Percentiles rank a stretch among this genome's conserved stretches.
Evolutionary conservation across 1,140 invertebrate genomes (phyloP).

Genomic region (Drosophila azteca): DNA sequence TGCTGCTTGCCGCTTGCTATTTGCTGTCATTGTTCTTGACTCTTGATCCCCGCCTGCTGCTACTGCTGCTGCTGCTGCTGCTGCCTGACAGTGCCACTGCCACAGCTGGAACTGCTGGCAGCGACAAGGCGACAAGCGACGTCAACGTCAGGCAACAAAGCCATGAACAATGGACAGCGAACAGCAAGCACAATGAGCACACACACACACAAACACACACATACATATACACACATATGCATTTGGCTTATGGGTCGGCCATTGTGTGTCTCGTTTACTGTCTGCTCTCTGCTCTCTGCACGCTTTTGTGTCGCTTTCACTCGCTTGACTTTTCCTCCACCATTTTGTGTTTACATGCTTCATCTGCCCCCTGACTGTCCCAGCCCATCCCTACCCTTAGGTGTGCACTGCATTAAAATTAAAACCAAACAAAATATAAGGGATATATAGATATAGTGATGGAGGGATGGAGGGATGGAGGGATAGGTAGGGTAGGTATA

Average conservation of each 20-base stretch:
- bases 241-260: background rate
- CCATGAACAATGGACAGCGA: conserved; percentile 53
- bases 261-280: conserved; percentile 41
- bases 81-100: too few species aligned
- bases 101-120: conserved; percentile 52
- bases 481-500: too few species aligned
- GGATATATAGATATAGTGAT: too few species aligned
- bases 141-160: conserved; percentile 78
- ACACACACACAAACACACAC: conserved; percentile 30
- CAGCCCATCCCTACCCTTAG: background rate
- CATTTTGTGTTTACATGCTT: conserved; percentile 52
- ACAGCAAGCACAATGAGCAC: conserved; percentile 39
- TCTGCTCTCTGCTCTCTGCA: conserved; percentile 40
- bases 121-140: conserved; percentile 74
- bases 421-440: conserved; percentile 23
- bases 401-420: conserved; percentile 42
- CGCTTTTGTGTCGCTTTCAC: conserved; percentile 64
- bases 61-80: conserved; percentile 9
- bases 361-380: conserved; percentile 4
- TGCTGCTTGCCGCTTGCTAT: conserved; percentile 44
- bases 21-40: conserved; percentile 78
- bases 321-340: conserved; percentile 62
- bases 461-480: too few species aligned
- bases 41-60: conserved; percentile 62
- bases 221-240: background rate